phyloP scores from a whole-genome alignment of 1,140 invertebrate genomes.

The Bombus soroeensis region DNA sequence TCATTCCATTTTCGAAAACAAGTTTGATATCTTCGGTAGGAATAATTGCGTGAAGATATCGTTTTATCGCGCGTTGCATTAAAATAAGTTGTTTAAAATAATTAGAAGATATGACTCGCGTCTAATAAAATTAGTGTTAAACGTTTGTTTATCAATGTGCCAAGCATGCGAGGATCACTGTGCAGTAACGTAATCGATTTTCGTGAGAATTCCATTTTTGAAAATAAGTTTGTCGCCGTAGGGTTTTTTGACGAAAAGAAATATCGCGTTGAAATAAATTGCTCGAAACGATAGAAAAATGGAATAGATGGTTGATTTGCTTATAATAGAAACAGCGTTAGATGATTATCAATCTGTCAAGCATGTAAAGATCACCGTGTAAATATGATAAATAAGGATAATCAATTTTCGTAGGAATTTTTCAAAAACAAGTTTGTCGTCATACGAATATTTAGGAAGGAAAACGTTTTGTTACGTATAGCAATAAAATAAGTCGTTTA shows the following conservation, averaged over 20 bases:
- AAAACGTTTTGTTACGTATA: too few species aligned
- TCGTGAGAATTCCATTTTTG: too few species aligned
- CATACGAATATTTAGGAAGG: background rate
- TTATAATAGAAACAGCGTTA: background rate
- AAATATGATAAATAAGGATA: too few species aligned
- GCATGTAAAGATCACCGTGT: too few species aligned
- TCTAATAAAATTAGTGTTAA: background rate
- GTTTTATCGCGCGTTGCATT: background rate
- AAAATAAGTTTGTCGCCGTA: too few species aligned
- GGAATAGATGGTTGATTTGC: background rate
- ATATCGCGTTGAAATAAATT: background rate
- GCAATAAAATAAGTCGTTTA: background rate
- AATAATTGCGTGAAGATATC: background rate
- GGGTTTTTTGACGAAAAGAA: background rate
- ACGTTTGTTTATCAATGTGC: background rate
- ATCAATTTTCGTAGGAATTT: background rate
- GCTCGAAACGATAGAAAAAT: background rate
- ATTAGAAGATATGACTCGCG: background rate
- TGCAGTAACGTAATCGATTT: too few species aligned
- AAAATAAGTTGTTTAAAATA: background rate
- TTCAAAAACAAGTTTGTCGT: background rate
- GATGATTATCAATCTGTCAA: background rate
- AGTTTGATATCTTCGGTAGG: background rate
- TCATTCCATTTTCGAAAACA: background rate
- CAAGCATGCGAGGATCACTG: background rate